Conservation (phyloP, 2,797 vertebrate species). For the Simalia tracyae region DNA sequence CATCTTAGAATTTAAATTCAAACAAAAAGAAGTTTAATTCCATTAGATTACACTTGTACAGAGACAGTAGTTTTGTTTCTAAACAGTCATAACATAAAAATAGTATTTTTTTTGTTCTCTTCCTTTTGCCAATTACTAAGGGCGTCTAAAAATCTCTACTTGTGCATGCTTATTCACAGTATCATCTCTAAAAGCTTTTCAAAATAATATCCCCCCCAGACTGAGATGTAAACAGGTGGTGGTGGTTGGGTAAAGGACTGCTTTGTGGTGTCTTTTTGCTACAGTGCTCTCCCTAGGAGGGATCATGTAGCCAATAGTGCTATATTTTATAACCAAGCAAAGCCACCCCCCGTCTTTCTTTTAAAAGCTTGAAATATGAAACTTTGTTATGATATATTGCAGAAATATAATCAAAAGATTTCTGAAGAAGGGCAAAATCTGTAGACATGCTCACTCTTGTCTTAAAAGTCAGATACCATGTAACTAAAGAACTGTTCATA, state of each 20-base stretch:
- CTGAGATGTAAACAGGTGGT: neutral
- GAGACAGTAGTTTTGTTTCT: neutral
- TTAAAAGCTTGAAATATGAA: neutral
- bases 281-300: neutral
- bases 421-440: neutral
- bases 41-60: neutral
- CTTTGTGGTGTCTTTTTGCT: neutral
- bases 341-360: neutral
- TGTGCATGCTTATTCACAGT: neutral
- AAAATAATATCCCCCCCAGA: neutral
- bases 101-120: neutral
- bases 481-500: neutral
- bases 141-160: neutral
- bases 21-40: too few relatives aligned
- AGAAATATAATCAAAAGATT: neutral
- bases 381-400: neutral
- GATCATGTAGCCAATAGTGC: neutral
- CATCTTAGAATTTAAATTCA: neutral
- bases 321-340: neutral
- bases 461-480: neutral
- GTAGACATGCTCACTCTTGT: neutral
- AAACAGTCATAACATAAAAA: neutral
- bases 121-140: neutral
- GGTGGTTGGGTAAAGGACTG: neutral
- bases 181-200: neutral